Conservation (phyloP, 1,140 invertebrate species). For the Listronotus bonariensis region DNA sequence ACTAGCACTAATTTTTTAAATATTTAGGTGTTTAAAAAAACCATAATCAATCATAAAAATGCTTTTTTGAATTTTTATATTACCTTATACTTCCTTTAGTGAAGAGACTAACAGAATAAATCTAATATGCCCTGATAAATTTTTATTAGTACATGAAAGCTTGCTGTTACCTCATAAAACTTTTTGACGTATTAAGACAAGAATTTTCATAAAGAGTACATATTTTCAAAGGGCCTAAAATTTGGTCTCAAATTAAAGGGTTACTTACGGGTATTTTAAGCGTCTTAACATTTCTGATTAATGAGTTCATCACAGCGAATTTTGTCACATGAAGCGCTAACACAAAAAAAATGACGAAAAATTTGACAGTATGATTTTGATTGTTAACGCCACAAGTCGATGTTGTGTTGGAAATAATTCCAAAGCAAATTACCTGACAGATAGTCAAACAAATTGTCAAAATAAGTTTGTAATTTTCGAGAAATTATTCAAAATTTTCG, state of each 20-base stretch:
- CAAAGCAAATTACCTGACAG: background rate
- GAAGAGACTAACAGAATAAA: too few relatives aligned
- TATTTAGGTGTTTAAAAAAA: too few relatives aligned
- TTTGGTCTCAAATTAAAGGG: background rate
- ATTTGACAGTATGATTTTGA: conserved; percentile 36
- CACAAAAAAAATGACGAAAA: conserved; percentile 37
- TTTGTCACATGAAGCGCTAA: conserved; percentile 35
- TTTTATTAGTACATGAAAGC: too few relatives aligned
- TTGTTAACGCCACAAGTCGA: conserved; percentile 26
- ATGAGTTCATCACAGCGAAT: conserved; percentile 43
- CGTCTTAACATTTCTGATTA: conserved; percentile 36
- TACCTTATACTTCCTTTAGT: too few relatives aligned
- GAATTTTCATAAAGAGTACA: too few relatives aligned
- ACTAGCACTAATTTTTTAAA: too few relatives aligned
- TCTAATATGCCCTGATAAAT: too few relatives aligned
- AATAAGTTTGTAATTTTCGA: conserved; percentile 12
- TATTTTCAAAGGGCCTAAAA: background rate
- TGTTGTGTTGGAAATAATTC: background rate
- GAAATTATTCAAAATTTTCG: conserved; percentile 28
- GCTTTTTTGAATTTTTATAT: too few relatives aligned
- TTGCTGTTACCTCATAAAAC: too few relatives aligned
- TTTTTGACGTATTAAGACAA: too few relatives aligned
- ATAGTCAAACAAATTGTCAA: conserved; percentile 17
- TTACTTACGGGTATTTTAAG: conserved; percentile 38
- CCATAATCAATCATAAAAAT: too few relatives aligned